phyloP scores from a whole-genome alignment of 2,888 invertebrate genomes.

The Agapostemon virescens region DNA sequence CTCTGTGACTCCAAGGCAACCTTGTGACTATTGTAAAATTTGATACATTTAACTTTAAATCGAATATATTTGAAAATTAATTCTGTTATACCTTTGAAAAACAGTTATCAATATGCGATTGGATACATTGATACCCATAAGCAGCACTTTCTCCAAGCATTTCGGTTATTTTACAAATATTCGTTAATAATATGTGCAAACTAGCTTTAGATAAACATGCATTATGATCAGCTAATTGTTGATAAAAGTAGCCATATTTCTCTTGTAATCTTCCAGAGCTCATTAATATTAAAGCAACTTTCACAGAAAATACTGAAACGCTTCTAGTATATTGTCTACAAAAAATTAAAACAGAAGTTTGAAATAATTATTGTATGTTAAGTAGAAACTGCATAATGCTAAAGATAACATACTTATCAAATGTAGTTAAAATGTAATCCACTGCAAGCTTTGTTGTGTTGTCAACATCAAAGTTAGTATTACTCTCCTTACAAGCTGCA shows the following conservation, averaged over 20 bases:
- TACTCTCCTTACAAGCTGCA: conserved; percentile 86
- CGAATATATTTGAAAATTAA: conserved; percentile 33
- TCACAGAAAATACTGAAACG: conserved; percentile 86
- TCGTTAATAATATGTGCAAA: conserved; percentile 84
- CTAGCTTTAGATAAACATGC: conserved; percentile 86
- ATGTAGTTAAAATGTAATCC: conserved; percentile 86
- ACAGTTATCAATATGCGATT: conserved; percentile 87
- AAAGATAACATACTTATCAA: conserved; percentile 83
- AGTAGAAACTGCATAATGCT: conserved; percentile 21
- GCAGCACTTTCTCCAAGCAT: conserved; percentile 85
- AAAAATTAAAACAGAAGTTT: conserved; percentile 66
- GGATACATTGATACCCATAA: conserved; percentile 84
- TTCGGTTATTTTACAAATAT: conserved; percentile 84
- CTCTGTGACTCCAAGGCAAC: conserved; percentile 86
- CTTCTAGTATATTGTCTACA: conserved; percentile 84
- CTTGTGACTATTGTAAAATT: conserved; percentile 82
- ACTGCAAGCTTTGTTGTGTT: conserved; percentile 85
- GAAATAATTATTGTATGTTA: conserved; percentile 7
- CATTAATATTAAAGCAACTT: conserved; percentile 85
- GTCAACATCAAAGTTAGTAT: conserved; percentile 84
- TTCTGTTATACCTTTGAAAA: conserved; percentile 84
- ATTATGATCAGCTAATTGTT: conserved; percentile 88
- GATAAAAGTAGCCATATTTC: conserved; percentile 85
- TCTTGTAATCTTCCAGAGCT: conserved; percentile 85
- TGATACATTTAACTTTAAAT: conserved; percentile 27